Conservation (phyloP, 2,113 vertebrate species). For the Campylomormyrus numenius region DNA sequence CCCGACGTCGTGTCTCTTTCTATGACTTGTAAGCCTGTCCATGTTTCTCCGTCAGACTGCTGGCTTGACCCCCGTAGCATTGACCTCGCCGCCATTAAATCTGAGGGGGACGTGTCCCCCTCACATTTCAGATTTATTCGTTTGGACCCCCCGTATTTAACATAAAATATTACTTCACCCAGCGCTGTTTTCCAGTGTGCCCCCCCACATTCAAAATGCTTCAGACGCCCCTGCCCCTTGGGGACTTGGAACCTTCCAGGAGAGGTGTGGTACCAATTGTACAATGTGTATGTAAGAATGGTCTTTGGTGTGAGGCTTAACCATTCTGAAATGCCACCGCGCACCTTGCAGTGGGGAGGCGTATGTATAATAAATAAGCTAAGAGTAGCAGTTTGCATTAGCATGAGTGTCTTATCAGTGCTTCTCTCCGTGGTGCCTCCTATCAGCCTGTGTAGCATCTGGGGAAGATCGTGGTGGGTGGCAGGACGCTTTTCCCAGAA, state of each 20-base stretch:
- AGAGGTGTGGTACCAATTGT: background rate
- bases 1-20: background rate
- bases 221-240: background rate
- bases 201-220: too few species aligned
- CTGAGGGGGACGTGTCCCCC: too few species aligned
- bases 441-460: background rate
- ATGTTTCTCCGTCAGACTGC: background rate
- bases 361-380: background rate
- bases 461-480: background rate
- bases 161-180: too few species aligned
- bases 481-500: background rate
- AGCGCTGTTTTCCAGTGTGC: too few species aligned
- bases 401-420: background rate
- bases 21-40: background rate
- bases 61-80: background rate
- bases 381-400: background rate
- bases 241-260: background rate
- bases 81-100: too few species aligned
- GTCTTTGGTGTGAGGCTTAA: background rate
- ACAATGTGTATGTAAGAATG: background rate
- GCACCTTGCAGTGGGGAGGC: background rate
- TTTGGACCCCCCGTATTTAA: too few species aligned
- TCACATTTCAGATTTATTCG: too few species aligned
- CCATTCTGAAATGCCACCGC: background rate
- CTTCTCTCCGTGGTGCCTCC: background rate